Base-by-base conservation (phyloP, 2,888 invertebrate genomes). In the Andrena bucephala region DNA sequence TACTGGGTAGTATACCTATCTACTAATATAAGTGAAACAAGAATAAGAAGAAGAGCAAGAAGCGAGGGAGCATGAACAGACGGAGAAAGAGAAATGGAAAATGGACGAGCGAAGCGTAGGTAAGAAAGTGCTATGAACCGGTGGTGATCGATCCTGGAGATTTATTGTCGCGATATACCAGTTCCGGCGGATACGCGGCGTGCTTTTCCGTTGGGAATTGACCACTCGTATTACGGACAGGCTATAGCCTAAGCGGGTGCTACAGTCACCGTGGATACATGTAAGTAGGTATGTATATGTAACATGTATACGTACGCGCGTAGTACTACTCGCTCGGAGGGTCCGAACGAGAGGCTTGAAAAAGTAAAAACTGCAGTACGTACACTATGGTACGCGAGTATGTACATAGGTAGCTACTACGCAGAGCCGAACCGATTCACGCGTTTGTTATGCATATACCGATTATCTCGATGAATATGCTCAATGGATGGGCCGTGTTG, bases 171-270 rank as follows among this genome's bases (percentile, higher is more conserved):
- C n/a, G 42, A 13, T 31, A 13, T 10, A 33, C 24, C 24, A 24
- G 50, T 87, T 87, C 89, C 87, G 88, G 85, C 76, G 71, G 71
- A 72, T 81, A 84, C 72, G 63, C 59, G 74, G 59, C 48, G 31
- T 69, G 67, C 65, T 77, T 62, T 87, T 87, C 85, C 86, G 77
- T 31, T 16, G 62, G 57, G 50, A 77, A 68, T 81, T 70, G 36
- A 54, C 62, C 80, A 10, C 29, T 6, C 62, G 31, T 48, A 5
- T 68, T 13, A 27, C 20, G 10, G 8, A 6, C 42, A 29, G 13
- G 16, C 7, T 54, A 24, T 54, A 24, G 29, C 48, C 33, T 27
- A 42, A 59, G 42, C 27, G 33, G n/a, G 8, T 29, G 33, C 63
- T 42, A 13, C 24, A 20, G 7, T 13, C 10, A 6, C 3, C 63